Evolutionary conservation across 2,888 invertebrate genomes (phyloP), one percentile per base, ranked within the genome.

Genomic region (Alloscopus bannaensis): DNA sequence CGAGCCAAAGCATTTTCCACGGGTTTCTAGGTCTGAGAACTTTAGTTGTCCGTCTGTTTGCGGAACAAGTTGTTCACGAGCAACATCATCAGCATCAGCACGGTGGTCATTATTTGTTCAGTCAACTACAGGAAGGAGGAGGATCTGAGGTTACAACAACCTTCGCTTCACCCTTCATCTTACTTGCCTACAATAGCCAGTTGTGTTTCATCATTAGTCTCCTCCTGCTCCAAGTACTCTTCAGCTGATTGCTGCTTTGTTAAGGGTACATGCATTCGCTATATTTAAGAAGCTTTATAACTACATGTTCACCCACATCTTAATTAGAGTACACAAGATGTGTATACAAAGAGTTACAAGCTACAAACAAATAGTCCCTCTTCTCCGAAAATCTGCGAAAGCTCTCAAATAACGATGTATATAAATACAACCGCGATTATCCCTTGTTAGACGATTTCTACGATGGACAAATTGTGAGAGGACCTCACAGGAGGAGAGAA

Each of bases 191-290:
- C 59, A 60, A 52, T 60, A 69, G 60, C 68, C 68, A 76, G 50
- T 76, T 76, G 76, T 76, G 76, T 69, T 76, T 76, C 76, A 76
- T 66, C 76, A 28, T 69, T 69, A 69, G 76, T 69, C 52, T 76
- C 52, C 22, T 76, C 24, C 22, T 69, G 3, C 59, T 68, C 26
- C n/a, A 40, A 69, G 40, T 40, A 26, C 69, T 76, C 52, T 52
- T 66, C 28, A 76, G 76, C 57, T 76, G 76, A 76, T 76, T 76
- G 26, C 28, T 62, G 26, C 60, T 52, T 6, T 6, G 36, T 6
- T 8, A 36, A 8, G 13, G 6, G 36, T 36, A 36, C 13, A 36
- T 36, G 36, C 13, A 36, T n/a, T n/a, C n/a, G n/a, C n/a, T n/a
- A n/a, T n/a, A n/a, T n/a, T n/a, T n/a, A n/a, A n/a, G n/a, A n/a